A percentile compares a stretch with the other conserved stretches of the same genome.
These are phyloP conservation scores for Zaprionus capensis DNA, from an alignment of 1,140 invertebrate genomes.

Conservation along the genomic window DNA sequence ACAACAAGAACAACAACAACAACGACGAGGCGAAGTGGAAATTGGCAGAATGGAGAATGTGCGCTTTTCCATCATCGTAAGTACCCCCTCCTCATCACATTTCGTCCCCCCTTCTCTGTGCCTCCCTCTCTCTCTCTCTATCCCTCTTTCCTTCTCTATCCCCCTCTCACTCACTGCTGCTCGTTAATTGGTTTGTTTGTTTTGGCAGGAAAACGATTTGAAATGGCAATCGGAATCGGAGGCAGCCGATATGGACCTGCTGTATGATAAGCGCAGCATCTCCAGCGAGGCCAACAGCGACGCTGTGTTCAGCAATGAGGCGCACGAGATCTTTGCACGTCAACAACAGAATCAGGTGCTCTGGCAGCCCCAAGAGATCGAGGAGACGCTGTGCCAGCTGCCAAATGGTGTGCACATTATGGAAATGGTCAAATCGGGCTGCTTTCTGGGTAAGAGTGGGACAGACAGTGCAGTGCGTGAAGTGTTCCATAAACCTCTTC, in stretches of 20 bases:
- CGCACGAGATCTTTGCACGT: conserved; percentile 71
- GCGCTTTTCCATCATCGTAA: conserved; percentile 84
- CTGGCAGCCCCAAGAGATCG: conserved; percentile 84
- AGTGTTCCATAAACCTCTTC: neutral
- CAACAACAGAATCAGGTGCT: conserved; percentile 82
- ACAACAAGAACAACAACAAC: conserved; percentile 14
- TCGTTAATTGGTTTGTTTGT: conserved; percentile 43
- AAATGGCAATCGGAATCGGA: conserved; percentile 81
- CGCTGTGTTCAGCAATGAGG: conserved; percentile 80
- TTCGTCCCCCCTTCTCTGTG: no score
- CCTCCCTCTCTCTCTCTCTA: neutral
- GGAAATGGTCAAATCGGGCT: conserved; percentile 84
- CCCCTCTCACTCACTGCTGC: neutral
- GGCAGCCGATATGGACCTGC: conserved; percentile 60
- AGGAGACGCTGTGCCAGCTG: conserved; percentile 83
- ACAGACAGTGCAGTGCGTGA: neutral
- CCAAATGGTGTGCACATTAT: conserved; percentile 85
- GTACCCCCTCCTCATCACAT: conserved; percentile 16
- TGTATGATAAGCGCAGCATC: conserved; percentile 84
- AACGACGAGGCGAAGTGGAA: conserved; percentile 39
- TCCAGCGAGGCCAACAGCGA: conserved; percentile 85
- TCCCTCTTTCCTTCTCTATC: neutral
- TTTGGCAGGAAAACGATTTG: conserved; percentile 80
- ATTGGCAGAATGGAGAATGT: conserved; percentile 76
- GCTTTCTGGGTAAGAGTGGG: conserved; percentile 58